These are phyloP conservation scores for Tiliqua scincoides DNA, from an alignment of 2,113 vertebrate species.

Conservation along the genomic window DNA sequence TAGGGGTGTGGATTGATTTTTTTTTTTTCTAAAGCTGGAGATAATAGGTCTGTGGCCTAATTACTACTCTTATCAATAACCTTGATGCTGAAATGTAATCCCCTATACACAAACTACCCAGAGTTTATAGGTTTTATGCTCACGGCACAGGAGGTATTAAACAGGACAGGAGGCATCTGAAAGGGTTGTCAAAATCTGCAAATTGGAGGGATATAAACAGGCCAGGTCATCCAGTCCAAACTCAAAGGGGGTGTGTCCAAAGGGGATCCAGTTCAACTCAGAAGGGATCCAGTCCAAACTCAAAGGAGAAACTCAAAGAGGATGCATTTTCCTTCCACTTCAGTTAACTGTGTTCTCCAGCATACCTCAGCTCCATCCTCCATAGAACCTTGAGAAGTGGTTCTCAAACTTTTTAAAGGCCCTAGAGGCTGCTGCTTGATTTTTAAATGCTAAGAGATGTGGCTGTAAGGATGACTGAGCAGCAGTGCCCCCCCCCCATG, in stretches of 20 bases:
- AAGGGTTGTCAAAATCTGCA: not conserved
- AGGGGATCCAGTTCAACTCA: too few relatives aligned
- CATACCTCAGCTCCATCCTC: not conserved
- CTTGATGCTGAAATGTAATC: conserved; percentile 4
- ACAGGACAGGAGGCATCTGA: not conserved
- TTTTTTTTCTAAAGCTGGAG: not conserved
- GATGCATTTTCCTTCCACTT: not conserved
- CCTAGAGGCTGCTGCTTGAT: too few relatives aligned
- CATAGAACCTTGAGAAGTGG: too few relatives aligned
- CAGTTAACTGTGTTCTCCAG: not conserved
- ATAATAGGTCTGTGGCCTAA: conserved; percentile 5
- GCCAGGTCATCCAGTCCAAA: not conserved
- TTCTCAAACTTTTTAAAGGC: too few relatives aligned
- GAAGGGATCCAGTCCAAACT: too few relatives aligned
- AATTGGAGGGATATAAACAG: not conserved
- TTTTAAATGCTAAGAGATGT: too few relatives aligned
- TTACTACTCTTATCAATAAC: conserved; percentile 23
- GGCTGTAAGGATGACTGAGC: too few relatives aligned
- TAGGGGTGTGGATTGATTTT: not conserved
- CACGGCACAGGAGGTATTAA: not conserved
- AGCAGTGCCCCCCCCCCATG: too few relatives aligned
- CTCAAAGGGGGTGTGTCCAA: too few relatives aligned
- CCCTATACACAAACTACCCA: not conserved
- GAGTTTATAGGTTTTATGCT: not conserved
- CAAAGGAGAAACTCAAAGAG: not conserved